These are phyloP conservation scores for Falco punctatus DNA, from an alignment of 2,113 vertebrate genomes.

Conservation along the genomic window DNA sequence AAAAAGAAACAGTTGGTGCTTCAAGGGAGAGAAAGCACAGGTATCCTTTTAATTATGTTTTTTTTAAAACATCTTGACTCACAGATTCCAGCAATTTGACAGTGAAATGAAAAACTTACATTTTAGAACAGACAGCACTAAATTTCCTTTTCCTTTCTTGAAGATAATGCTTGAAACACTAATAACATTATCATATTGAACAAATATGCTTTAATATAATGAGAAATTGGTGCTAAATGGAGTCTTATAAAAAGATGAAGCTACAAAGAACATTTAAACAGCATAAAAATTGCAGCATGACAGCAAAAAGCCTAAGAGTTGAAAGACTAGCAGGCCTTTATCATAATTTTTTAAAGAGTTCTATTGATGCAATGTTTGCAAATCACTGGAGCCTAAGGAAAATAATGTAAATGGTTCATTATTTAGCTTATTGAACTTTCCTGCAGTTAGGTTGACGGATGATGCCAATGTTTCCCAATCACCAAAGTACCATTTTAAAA, in stretches of 20 bases:
- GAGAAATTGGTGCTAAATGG: neutral
- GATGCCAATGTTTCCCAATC: conserved; percentile 77
- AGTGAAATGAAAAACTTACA: neutral
- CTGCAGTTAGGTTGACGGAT: conserved; percentile 78
- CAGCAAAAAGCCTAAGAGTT: conserved; percentile 27
- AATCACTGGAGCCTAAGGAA: conserved; percentile 76
- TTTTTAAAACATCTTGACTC: neutral
- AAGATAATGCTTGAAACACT: neutral
- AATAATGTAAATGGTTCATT: conserved; percentile 83
- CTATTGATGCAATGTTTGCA: conserved; percentile 78
- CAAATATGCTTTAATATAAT: conserved; percentile 8
- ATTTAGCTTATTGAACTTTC: conserved; percentile 81
- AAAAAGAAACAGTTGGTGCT: neutral
- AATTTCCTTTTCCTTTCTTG: neutral
- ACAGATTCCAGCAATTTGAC: neutral
- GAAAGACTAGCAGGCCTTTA: conserved; percentile 74
- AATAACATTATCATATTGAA: neutral
- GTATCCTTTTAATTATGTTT: neutral
- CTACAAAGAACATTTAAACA: conserved; percentile 11
- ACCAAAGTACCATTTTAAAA: conserved; percentile 78
- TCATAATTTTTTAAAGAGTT: conserved; percentile 88
- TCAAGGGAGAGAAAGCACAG: neutral
- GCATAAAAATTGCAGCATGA: conserved; percentile 21
- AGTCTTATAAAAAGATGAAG: conserved; percentile 41
- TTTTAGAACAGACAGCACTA: neutral